Evolutionary conservation across 2,113 vertebrate species (phyloP), one percentile per base, ranked within the genome.

Genomic region (Indicator indicator): DNA sequence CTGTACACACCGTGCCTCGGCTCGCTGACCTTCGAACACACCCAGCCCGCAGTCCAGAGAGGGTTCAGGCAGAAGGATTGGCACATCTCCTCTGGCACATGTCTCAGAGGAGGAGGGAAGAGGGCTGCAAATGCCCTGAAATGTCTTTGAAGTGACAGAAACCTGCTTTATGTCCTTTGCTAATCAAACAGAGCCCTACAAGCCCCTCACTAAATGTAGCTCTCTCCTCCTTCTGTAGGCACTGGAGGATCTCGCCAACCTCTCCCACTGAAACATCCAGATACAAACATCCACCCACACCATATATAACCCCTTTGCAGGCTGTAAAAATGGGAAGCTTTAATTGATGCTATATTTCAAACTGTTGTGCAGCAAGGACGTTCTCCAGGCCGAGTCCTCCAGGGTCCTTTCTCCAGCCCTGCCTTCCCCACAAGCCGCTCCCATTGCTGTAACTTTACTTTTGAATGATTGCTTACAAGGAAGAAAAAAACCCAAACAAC

Each of bases 311-410:
- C 68, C 52, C 86, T 88, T 62, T 6, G 19, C 62, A 88, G 83
- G 81, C 87, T 60, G 83, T 84, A 94, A 96, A 97, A 95, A 79
- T 3, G 68, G 74, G 93, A 93, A 89, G 80, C 85, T 97, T 96
- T 95, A 97, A 97, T 96, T 95, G 96, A 94, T 83, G 64, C 93
- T 78, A 86, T 97, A 98, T 97, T 98, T 98, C 96, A 97, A 64
- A 60, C 36, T 58, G 90, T 60, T 67, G 83, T 79, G 82, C 65
- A 91, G 96, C 94, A 96, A 96, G 92, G 96, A 95, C 92, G 2
- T 60, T 48, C 84, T 88, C 88, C 68, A 88, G 80, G 70, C 83
- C 63, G 65, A 79, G 82, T 67, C 81, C 80, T 86, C 90, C 13
- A 26, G 80, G 88, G 94, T 58, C 88, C 90, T 83, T 94, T 75